These are phyloP conservation scores for Catalaphyllia jardinei DNA, from an alignment of 64 coral and sea anemone genomes.

Conservation along the genomic window DNA sequence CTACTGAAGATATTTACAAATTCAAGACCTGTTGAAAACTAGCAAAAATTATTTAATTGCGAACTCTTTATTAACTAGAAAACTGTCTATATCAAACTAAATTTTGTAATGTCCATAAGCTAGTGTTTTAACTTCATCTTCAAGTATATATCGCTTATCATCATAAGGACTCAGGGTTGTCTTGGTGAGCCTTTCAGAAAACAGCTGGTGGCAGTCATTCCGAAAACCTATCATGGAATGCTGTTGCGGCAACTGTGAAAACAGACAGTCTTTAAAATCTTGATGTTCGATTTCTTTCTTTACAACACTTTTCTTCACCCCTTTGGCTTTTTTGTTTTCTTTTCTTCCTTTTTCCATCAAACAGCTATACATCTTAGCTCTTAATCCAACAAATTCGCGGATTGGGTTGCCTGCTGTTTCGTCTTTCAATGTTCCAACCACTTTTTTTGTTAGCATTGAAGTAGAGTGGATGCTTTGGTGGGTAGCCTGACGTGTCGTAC, in stretches of 20 bases:
- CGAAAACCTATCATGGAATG: too few relatives aligned
- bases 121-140: not conserved
- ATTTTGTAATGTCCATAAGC: conserved; percentile 12
- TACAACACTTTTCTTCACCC: too few relatives aligned
- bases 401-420: not conserved
- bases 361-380: conserved; percentile 37
- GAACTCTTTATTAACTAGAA: too few relatives aligned
- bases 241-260: too few relatives aligned
- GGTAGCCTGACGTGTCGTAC: conserved; percentile 23
- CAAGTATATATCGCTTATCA: conserved; percentile 7
- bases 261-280: too few relatives aligned
- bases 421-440: conserved; percentile 50
- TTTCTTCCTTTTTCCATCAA: not conserved
- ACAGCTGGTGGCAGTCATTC: not conserved
- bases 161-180: not conserved
- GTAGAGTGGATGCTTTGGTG: not conserved
- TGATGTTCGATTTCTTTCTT: not conserved
- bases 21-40: too few relatives aligned
- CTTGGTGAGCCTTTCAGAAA: not conserved
- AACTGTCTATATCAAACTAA: too few relatives aligned
- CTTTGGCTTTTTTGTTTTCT: too few relatives aligned
- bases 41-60: too few relatives aligned
- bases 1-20: too few relatives aligned
- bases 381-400: conserved; percentile 2
- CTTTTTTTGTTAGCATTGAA: conserved; percentile 36